Conservation (phyloP, 2,113 vertebrate species). For the Leucoraja erinaceus region DNA sequence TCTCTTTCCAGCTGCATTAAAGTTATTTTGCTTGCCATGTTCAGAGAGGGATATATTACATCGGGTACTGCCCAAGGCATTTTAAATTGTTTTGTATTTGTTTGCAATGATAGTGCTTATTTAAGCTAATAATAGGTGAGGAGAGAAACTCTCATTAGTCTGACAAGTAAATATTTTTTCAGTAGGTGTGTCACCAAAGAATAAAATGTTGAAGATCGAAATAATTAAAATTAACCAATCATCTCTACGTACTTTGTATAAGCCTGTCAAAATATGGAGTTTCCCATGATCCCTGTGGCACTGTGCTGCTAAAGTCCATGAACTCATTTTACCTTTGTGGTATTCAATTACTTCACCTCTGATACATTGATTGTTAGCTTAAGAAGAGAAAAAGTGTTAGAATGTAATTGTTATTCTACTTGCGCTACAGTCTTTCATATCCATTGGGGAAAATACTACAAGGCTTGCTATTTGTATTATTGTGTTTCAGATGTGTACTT, state of each 20-base stretch:
- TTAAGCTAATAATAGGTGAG: conserved; percentile 39
- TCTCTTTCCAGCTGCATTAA: conserved; percentile 49
- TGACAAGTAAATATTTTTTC: conserved; percentile 38
- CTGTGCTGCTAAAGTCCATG: not conserved
- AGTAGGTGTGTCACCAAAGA: not conserved
- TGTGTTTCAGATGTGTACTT: not conserved
- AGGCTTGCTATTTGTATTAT: not conserved
- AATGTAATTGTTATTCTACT: not conserved
- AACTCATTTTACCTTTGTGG: not conserved
- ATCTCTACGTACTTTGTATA: not conserved
- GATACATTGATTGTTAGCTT: conserved; percentile 15
- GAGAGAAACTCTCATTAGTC: conserved; percentile 22
- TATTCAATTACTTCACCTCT: conserved; percentile 9
- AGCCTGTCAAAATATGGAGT: conserved; percentile 14
- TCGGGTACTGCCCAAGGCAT: conserved; percentile 39
- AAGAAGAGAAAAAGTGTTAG: not conserved
- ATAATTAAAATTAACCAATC: conserved; percentile 27
- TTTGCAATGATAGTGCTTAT: conserved; percentile 42
- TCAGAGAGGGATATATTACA: conserved; percentile 43
- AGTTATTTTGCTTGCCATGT: conserved; percentile 43
- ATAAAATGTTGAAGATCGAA: not conserved
- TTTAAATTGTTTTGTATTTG: conserved; percentile 34
- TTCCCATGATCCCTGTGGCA: not conserved
- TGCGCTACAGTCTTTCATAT: not conserved
- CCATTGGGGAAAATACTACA: not conserved